These are phyloP conservation scores for Scaptodrosophila lebanonensis DNA, from an alignment of 1,140 invertebrate species.

Conservation along the genomic window DNA sequence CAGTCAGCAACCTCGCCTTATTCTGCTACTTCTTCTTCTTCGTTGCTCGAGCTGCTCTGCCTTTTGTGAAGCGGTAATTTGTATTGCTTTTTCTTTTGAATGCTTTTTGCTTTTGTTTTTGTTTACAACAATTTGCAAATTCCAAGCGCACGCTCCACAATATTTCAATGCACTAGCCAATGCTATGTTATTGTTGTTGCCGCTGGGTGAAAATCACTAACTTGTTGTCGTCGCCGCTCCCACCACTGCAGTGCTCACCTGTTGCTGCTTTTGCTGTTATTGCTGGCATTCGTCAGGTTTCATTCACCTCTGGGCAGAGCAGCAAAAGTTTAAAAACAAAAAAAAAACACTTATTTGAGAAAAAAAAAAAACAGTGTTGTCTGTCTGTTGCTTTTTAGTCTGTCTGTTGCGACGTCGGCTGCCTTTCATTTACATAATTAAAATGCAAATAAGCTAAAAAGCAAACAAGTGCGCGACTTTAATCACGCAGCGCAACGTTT, in stretches of 20 bases:
- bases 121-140: conserved; percentile 67
- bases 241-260: conserved; percentile 54
- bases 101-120: conserved; percentile 24
- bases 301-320: conserved; percentile 63
- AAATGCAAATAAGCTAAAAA: conserved; percentile 9
- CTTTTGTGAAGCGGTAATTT: conserved; percentile 41
- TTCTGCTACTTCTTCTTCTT: not conserved
- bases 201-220: conserved; percentile 60
- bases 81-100: conserved; percentile 39
- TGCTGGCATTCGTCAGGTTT: conserved; percentile 73
- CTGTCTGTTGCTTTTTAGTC: conserved; percentile 11
- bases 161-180: no score
- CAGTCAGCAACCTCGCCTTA: conserved; percentile 21
- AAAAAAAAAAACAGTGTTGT: no score
- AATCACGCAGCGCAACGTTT: no score
- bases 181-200: not conserved
- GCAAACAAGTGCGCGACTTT: conserved; percentile 16
- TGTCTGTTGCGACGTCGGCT: not conserved
- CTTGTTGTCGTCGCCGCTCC: not conserved
- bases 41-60: not conserved
- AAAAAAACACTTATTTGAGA: conserved; percentile 8
- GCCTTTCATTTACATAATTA: conserved; percentile 37
- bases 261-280: conserved; percentile 37
- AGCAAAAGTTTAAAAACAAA: conserved; percentile 12
- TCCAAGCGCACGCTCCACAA: conserved; percentile 57